Conservation (phyloP, 2,888 invertebrate genomes). For the Caenorhabditis sp. region DNA sequence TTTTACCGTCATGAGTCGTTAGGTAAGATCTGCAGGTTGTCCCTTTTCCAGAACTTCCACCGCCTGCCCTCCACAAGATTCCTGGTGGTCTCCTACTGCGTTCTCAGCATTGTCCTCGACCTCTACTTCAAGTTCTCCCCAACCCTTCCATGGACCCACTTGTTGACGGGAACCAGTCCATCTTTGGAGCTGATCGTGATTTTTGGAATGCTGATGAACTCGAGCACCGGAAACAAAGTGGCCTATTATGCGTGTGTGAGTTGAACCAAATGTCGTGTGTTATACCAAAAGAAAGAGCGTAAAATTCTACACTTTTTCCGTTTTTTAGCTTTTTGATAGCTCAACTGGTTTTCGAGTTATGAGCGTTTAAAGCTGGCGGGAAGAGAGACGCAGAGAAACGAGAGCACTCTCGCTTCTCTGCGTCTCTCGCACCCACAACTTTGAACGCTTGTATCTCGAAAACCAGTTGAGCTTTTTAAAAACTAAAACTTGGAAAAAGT, state of each 20-base stretch:
- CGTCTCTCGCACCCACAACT: too few species aligned
- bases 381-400: too few species aligned
- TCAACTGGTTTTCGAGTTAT: too few species aligned
- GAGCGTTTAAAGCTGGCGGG: too few species aligned
- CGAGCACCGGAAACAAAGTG: not conserved
- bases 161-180: constrained; percentile 37
- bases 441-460: too few species aligned
- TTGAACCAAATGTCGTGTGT: not conserved
- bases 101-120: constrained; percentile 12
- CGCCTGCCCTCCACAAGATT: not conserved
- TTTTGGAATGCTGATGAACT: constrained; percentile 3
- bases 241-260: constrained; percentile 38
- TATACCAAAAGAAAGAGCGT: not conserved
- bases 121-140: constrained; percentile 37
- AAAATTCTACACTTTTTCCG: too few species aligned
- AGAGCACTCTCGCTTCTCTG: not conserved
- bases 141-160: constrained; percentile 13
- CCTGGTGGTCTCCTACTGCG: constrained; percentile 1
- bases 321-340: too few species aligned
- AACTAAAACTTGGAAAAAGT: too few species aligned
- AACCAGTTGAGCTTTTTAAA: too few species aligned
- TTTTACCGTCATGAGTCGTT: not conserved
- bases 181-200: constrained; percentile 30
- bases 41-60: constrained; percentile 13
- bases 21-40: not conserved